These are phyloP conservation scores for Dicaeum eximium DNA, from an alignment of 2,113 vertebrate species.

Conservation along the genomic window DNA sequence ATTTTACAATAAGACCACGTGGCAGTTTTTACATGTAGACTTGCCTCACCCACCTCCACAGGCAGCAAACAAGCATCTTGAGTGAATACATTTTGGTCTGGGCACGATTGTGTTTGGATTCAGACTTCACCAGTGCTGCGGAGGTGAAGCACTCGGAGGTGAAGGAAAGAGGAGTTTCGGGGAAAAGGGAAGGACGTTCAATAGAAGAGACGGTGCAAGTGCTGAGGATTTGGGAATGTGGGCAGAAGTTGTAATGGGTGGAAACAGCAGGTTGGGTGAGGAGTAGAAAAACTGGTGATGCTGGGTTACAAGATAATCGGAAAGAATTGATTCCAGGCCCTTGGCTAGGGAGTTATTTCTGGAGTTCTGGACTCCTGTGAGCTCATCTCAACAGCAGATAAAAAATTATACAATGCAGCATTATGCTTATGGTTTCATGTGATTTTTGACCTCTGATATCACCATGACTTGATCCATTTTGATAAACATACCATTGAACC, in stretches of 20 bases:
- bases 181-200: not conserved
- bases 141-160: not conserved
- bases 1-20: fast-evolving
- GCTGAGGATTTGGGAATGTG: not conserved
- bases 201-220: not conserved
- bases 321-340: not conserved
- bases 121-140: fast-evolving
- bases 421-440: not conserved
- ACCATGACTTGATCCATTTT: not conserved
- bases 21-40: not conserved
- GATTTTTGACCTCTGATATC: not conserved
- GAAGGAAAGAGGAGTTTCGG: not conserved
- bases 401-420: not conserved
- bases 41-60: not conserved
- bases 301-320: not conserved
- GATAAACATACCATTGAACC: not conserved
- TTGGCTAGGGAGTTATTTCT: not conserved
- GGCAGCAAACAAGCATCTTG: not conserved
- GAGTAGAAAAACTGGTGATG: not conserved
- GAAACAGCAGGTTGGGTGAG: not conserved
- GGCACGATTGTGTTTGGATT: fast-evolving
- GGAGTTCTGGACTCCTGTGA: not conserved
- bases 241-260: not conserved
- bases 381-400: not conserved
- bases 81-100: not conserved